phyloP scores from a whole-genome alignment of 1,140 invertebrate species.

The Rhagoletis pomonella region DNA sequence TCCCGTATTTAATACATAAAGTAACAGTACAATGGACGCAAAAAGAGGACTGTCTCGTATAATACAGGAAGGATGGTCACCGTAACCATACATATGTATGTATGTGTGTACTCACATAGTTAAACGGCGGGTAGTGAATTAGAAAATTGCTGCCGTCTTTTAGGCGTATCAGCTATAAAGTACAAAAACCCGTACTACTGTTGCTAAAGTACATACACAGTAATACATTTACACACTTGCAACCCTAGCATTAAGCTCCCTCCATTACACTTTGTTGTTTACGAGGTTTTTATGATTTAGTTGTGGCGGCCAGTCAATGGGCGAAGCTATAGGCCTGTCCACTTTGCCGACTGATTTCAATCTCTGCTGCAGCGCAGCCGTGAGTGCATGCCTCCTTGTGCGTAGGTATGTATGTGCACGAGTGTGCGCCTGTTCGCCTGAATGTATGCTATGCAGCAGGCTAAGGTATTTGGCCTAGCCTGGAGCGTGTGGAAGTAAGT shows the following conservation, averaged over 20 bases:
- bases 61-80: no score
- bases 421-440: not conserved
- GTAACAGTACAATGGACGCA: no score
- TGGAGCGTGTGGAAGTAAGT: not conserved
- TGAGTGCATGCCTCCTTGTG: not conserved
- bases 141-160: constrained; percentile 46
- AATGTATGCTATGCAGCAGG: not conserved
- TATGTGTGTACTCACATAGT: not conserved
- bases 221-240: not conserved
- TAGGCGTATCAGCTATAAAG: constrained; percentile 41
- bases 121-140: not conserved
- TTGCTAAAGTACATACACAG: not conserved
- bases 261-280: constrained; percentile 49
- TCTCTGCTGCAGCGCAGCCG: not conserved
- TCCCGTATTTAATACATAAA: no score
- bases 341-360: not conserved
- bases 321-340: not conserved
- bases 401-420: not conserved
- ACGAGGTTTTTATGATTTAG: constrained; percentile 24
- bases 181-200: not conserved
- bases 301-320: not conserved
- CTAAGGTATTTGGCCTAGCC: not conserved
- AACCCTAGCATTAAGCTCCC: not conserved
- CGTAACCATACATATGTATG: no score
- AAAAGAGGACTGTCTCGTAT: no score